Conservation (phyloP, 2,113 vertebrate genomes). For the Hemiscyllium ocellatum region DNA sequence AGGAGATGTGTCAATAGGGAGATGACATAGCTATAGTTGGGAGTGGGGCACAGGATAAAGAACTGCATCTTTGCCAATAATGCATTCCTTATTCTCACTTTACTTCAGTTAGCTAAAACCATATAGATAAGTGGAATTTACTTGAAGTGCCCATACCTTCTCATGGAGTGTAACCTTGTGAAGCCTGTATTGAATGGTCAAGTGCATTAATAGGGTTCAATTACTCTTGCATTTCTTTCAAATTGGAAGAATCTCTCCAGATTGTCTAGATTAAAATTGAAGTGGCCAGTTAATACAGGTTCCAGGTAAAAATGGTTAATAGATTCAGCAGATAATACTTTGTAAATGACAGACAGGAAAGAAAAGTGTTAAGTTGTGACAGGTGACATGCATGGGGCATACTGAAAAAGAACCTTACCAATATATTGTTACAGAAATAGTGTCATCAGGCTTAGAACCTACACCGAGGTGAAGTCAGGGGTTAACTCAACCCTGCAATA, state of each 20-base stretch:
- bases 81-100: neutral
- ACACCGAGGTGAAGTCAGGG: constrained; percentile 75
- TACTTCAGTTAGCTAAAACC: neutral
- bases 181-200: constrained; percentile 13
- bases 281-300: constrained; percentile 14
- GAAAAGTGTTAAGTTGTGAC: neutral
- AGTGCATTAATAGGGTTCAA: neutral
- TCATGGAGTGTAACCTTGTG: neutral
- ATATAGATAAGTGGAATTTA: neutral
- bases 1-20: no score
- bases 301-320: neutral
- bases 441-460: constrained; percentile 56
- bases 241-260: neutral
- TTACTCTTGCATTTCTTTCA: neutral
- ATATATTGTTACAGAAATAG: constrained; percentile 61
- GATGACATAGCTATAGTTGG: neutral
- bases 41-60: neutral
- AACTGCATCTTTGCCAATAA: neutral
- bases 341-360: neutral
- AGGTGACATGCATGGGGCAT: constrained; percentile 3
- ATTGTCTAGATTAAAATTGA: neutral
- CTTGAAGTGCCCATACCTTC: neutral
- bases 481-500: constrained; percentile 79
- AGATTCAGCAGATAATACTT: neutral
- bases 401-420: constrained; percentile 58